Base-by-base conservation (phyloP, 1,140 invertebrate genomes). In the Brachionus calyciflorus region DNA sequence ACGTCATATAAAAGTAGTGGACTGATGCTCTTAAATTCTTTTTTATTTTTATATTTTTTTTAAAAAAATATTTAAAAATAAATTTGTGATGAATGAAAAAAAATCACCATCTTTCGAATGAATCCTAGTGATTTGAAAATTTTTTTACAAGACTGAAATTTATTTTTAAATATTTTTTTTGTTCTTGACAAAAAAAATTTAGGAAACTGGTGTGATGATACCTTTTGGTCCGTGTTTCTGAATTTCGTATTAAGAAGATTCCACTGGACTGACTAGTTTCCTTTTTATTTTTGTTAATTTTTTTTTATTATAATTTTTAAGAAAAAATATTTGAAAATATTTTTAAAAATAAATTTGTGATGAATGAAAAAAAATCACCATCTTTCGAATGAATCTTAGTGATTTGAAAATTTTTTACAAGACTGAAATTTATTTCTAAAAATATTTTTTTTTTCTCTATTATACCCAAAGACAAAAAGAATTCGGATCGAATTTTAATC, bases 1-100 rank as follows among this genome's bases (percentile, higher is more conserved):
- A 70, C 65, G 46, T 73, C 30, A 40, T n/a, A 30, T 53, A 73
- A 73, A 73, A 73, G 69, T 73, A 73, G 69, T 73, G 69, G 69
- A 49, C 46, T 73, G 69, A 73, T 41, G 69, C 69, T 73, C 69
- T 28, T 55, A 2, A 55, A 12, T 55, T 14, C 2, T 30, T 46
- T n/a, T 70, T 48, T 46, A 21, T 65, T 21, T 46, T 44, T 21
- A 1, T 55, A 24, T 26, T 24, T 9, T 26, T 7, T 10, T 21
- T 55, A 24, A 21, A 24, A 55, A 1, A 1, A 24, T 26, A 55
- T 55, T 33, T n/a, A 30, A 30, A 60, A 65, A n/a, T 69, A 12
- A 49, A 69, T 69, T 73, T 19, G 33, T 73, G 69, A 73, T 73
- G 69, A 73, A 41, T 73, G 28, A 51, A 73, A 51, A 73, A 51